Evolutionary conservation across 2,113 vertebrate species (phyloP).

Genomic region (Lates calcarifer): DNA sequence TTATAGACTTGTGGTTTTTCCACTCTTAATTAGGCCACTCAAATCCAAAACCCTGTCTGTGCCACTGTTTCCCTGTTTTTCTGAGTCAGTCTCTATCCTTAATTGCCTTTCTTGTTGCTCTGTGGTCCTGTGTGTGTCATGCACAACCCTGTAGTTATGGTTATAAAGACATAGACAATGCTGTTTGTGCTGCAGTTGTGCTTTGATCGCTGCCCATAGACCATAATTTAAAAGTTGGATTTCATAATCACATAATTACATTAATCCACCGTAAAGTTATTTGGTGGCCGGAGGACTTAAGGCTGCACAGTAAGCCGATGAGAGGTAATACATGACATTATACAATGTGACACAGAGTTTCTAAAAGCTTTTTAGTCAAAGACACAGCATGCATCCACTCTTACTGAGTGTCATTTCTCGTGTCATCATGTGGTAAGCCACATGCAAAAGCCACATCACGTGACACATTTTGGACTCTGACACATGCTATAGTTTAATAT

Average conservation of each 20-base stretch:
- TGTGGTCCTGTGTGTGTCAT: constrained; percentile 30
- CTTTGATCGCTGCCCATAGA: constrained; percentile 32
- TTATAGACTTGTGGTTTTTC: constrained; percentile 44
- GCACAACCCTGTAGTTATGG: constrained; percentile 25
- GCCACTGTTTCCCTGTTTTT: constrained; percentile 31
- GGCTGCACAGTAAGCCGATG: background rate
- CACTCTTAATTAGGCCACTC: constrained; percentile 32
- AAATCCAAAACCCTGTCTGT: constrained; percentile 33
- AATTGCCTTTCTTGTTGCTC: constrained; percentile 20
- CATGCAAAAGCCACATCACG: background rate
- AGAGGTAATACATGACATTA: constrained; percentile 11
- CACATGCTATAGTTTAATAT: background rate
- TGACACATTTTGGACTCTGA: background rate
- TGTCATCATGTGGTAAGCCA: constrained; percentile 8
- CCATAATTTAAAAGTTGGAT: constrained; percentile 22
- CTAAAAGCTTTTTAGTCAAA: background rate
- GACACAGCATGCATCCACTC: background rate
- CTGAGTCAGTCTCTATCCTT: constrained; percentile 34
- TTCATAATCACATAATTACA: constrained; percentile 57
- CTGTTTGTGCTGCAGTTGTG: constrained; percentile 27
- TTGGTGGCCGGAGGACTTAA: background rate
- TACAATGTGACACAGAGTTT: constrained; percentile 7
- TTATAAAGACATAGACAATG: constrained; percentile 37
- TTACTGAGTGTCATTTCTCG: background rate
- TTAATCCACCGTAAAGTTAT: constrained; percentile 15